Base-by-base conservation (phyloP, 2,113 vertebrate species). In the Propithecus coquereli region DNA sequence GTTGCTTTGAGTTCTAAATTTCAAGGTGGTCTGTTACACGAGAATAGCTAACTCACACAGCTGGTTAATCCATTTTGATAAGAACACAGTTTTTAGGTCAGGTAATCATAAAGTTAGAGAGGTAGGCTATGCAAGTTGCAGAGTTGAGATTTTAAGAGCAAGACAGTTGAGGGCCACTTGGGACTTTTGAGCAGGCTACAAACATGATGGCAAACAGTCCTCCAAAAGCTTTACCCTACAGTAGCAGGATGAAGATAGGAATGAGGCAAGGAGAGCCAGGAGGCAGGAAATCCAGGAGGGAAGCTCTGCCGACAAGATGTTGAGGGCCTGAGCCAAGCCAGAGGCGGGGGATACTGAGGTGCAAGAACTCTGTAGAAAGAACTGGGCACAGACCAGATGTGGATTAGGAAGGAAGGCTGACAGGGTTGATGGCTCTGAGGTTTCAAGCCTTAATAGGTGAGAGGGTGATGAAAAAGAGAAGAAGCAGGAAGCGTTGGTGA, bases 221-320 rank as follows among this genome's bases (percentile, higher is more conserved):
- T 76, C 34, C 37, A 45, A 77, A 54, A 50, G 50, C n/a, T 85
- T 52, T 40, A 8, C 32, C 10, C 25, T 23, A 27, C 3, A 73
- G 66, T 5, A 10, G 30, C 10, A 47, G 25, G 52, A 37, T 34
- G 57, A 84, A 65, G 32, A 40, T 0, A 22, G 47, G 57, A 83
- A 45, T 47, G 14, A 84, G 74, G 57, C 3, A 79, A 43, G 47
- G 43, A 50, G 18, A 17, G 59, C 37, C 13, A 59, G 20, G 43
- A n/a, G 50, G 65, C 43, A 50, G 47, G 45, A 16, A 83, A 34
- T 30, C n/a, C 13, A 45, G 50, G 43, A 66, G 0, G 6, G 32
- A 32, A 77, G 25, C n/a, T 22, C n/a, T 32, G 16, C 30, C 0
- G 0, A 37, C 6, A 8, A 68, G 8, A n/a, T 22, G 14, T 37